phyloP scores from a whole-genome alignment of 2,888 invertebrate species.

The Aricia artaxerxes region DNA sequence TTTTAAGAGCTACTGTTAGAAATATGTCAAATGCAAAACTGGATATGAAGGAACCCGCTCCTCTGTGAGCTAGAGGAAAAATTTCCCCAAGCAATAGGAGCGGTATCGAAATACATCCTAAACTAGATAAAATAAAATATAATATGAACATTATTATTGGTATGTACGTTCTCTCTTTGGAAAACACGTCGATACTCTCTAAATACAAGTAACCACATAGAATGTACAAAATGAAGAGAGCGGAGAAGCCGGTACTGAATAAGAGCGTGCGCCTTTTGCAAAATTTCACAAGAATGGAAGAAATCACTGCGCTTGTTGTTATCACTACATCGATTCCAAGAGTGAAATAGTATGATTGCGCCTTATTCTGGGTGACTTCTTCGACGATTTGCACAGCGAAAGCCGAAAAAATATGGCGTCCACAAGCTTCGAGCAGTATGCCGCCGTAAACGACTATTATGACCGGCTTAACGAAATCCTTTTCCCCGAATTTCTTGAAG shows the following conservation, averaged over 20 bases:
- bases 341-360: constrained; percentile 54
- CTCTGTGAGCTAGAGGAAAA: constrained; percentile 26
- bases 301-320: constrained; percentile 50
- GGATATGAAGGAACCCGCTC: constrained; percentile 9
- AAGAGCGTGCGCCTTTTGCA: constrained; percentile 55
- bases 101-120: constrained; percentile 11
- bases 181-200: constrained; percentile 34
- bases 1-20: constrained; percentile 7
- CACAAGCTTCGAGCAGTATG: constrained; percentile 54
- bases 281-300: constrained; percentile 54
- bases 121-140: not conserved
- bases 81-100: constrained; percentile 23
- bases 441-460: constrained; percentile 49
- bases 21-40: not conserved
- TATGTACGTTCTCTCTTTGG: constrained; percentile 6
- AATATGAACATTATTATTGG: constrained; percentile 14
- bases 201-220: constrained; percentile 52
- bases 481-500: constrained; percentile 51
- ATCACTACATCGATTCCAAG: constrained; percentile 57
- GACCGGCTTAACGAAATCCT: constrained; percentile 57
- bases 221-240: constrained; percentile 47
- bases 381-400: constrained; percentile 59
- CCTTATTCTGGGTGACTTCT: constrained; percentile 50
- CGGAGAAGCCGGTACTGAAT: constrained; percentile 53
- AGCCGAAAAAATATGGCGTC: constrained; percentile 58